Evolutionary conservation across 2,113 vertebrate genomes (phyloP).

Genomic region (Gobio gobio): DNA sequence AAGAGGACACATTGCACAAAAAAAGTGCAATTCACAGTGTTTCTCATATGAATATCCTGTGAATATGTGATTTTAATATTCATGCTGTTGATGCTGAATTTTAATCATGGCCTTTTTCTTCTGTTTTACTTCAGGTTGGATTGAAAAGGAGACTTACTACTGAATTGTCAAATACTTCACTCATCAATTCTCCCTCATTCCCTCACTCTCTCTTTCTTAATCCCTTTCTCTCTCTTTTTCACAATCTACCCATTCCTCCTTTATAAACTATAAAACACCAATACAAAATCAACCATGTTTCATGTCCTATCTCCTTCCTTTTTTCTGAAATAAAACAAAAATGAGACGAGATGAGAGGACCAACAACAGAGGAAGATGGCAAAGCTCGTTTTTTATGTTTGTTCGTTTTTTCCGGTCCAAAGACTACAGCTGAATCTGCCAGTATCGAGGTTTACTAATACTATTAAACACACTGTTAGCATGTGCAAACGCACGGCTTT

Average conservation of each 20-base stretch:
- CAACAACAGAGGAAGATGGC: constrained; percentile 42
- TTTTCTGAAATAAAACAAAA: constrained; percentile 32
- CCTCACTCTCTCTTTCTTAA: constrained; percentile 11
- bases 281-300: constrained; percentile 2
- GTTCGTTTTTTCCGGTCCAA: constrained; percentile 52
- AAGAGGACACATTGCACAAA: background rate
- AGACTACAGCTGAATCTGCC: constrained; percentile 69
- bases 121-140: constrained; percentile 77
- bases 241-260: background rate
- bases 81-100: background rate
- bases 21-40: background rate
- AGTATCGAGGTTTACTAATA: constrained; percentile 55
- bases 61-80: background rate
- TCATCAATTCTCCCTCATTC: constrained; percentile 46
- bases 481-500: constrained; percentile 50
- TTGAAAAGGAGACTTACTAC: constrained; percentile 86
- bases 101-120: background rate
- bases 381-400: background rate
- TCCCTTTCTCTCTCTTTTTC: constrained; percentile 2
- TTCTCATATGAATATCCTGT: background rate
- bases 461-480: constrained; percentile 47
- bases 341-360: constrained; percentile 43
- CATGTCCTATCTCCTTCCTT: constrained; percentile 44
- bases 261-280: constrained; percentile 1
- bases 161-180: constrained; percentile 75